Conservation (phyloP, 2,113 vertebrate species). For the Lutjanus erythropterus region DNA sequence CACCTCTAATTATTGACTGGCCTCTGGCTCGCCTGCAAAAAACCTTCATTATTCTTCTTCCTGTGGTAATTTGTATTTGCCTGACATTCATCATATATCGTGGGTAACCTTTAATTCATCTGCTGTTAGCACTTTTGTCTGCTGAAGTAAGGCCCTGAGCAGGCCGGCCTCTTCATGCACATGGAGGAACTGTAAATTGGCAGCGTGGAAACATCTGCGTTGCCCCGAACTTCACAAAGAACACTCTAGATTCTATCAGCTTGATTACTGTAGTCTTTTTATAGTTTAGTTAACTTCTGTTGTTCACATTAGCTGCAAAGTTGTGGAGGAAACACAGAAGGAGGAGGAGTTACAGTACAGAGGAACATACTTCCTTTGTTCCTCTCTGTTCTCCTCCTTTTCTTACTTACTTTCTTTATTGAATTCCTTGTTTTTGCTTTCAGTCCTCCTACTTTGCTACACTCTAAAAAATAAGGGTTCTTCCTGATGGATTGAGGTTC, state of each 20-base stretch:
- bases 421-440: too few relatives aligned
- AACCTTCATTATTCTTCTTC: constrained; percentile 85
- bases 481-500: too few relatives aligned
- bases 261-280: background rate
- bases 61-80: constrained; percentile 87
- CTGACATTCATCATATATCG: constrained; percentile 87
- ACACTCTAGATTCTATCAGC: background rate
- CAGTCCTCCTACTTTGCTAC: too few relatives aligned
- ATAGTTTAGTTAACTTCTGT: background rate
- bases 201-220: background rate
- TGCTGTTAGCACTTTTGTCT: constrained; percentile 92
- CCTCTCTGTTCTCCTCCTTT: background rate
- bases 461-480: too few relatives aligned
- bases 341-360: background rate
- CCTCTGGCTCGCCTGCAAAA: constrained; percentile 65
- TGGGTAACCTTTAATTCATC: constrained; percentile 94
- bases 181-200: constrained; percentile 67
- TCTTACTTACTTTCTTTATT: too few relatives aligned
- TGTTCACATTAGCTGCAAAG: background rate
- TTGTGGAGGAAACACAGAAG: background rate
- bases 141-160: constrained; percentile 84
- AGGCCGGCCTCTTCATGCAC: constrained; percentile 2
- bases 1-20: constrained; percentile 88
- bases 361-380: background rate
- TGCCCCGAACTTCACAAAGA: constrained; percentile 33